A percentile compares a stretch with the other conserved stretches of the same genome.
These are phyloP conservation scores for Malurus alboscapulatus DNA, from an alignment of 2,113 vertebrate genomes.

Conservation along the genomic window DNA sequence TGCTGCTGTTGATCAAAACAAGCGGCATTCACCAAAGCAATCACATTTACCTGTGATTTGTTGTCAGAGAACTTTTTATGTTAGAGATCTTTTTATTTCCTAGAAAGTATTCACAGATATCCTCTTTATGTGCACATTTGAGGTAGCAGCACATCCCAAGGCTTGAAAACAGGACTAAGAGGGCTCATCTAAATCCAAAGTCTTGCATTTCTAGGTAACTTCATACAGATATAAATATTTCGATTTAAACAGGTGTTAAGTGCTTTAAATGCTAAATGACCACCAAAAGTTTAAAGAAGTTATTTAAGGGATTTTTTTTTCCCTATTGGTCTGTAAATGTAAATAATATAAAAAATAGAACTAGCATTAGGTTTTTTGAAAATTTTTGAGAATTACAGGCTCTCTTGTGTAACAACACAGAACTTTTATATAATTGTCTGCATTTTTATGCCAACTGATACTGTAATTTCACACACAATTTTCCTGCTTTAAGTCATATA, in stretches of 20 bases:
- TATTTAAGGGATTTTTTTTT: neutral
- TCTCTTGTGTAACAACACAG: neutral
- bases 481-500: neutral
- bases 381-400: neutral
- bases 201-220: neutral
- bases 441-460: neutral
- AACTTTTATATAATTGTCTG: neutral
- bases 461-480: neutral
- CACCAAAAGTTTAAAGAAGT: fast-evolving
- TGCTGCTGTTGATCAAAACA: neutral
- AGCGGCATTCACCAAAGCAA: neutral
- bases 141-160: neutral
- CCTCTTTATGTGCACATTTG: neutral
- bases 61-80: neutral
- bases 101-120: neutral
- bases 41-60: neutral
- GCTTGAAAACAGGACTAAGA: neutral
- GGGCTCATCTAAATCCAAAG: neutral
- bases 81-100: neutral
- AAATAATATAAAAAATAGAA: neutral
- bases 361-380: neutral
- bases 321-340: neutral
- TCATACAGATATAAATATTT: neutral
- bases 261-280: neutral
- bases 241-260: neutral